Evolutionary conservation across 35 echinoderm and acorn worm genomes (phyloP).

Genomic region (Lytechinus variegatus): DNA sequence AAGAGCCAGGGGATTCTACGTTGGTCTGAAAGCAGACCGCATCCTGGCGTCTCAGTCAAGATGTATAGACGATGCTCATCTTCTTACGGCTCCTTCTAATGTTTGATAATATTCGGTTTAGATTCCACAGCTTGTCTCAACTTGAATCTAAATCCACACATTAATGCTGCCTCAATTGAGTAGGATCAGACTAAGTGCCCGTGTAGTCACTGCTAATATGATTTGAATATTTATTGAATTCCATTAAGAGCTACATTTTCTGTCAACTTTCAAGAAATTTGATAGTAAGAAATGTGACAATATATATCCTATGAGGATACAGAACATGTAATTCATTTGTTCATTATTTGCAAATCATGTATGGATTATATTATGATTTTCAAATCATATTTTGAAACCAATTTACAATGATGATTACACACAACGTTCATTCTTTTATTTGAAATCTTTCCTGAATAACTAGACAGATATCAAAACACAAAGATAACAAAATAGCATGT

Average conservation of each 20-base stretch:
- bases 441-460: too few relatives aligned
- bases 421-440: too few relatives aligned
- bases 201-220: not conserved
- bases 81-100: not conserved
- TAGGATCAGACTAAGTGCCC: not conserved
- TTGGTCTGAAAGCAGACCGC: not conserved
- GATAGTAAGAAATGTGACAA: not conserved
- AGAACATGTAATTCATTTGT: not conserved
- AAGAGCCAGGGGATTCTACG: not conserved
- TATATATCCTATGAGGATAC: not conserved
- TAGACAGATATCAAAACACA: too few relatives aligned
- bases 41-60: not conserved
- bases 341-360: not conserved
- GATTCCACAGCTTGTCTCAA: not conserved
- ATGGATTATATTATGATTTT: too few relatives aligned
- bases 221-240: constrained; percentile 6
- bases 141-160: not conserved
- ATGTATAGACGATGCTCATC: not conserved
- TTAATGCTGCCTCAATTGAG: not conserved
- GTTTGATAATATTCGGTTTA: not conserved
- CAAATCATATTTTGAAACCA: too few relatives aligned
- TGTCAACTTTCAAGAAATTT: not conserved
- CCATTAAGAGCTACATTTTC: not conserved
- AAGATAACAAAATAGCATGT: too few relatives aligned
- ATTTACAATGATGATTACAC: too few relatives aligned